Conservation (phyloP, 1,140 invertebrate genomes). For the Drosophila erecta region DNA sequence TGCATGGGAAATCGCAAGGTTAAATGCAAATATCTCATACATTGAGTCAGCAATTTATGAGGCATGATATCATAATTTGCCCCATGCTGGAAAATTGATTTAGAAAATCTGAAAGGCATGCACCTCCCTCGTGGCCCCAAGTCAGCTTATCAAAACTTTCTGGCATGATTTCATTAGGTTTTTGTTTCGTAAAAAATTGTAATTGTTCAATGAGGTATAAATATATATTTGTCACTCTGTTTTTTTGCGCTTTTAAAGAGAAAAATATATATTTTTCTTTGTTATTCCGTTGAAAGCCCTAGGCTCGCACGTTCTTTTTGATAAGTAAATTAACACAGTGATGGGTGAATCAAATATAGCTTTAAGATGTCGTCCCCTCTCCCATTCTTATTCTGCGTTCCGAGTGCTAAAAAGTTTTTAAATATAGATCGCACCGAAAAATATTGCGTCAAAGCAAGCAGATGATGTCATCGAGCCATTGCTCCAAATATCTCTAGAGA, state of each 20-base stretch:
- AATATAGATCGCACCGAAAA: constrained; percentile 62
- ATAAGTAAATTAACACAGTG: constrained; percentile 8
- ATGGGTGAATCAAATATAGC: constrained; percentile 6
- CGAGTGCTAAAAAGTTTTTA: constrained; percentile 51
- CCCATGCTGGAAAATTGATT: constrained; percentile 27
- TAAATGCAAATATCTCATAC: constrained; percentile 54
- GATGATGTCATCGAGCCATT: constrained; percentile 73
- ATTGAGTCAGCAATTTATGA: constrained; percentile 26
- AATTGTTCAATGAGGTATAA: not conserved
- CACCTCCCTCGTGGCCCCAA: not conserved
- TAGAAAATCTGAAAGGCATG: constrained; percentile 11
- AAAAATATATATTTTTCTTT: not conserved
- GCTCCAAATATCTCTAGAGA: constrained; percentile 62
- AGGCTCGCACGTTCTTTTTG: constrained; percentile 5
- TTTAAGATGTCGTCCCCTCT: constrained; percentile 1
- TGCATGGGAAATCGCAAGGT: constrained; percentile 32
- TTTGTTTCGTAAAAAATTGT: not conserved
- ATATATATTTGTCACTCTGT: too few relatives aligned
- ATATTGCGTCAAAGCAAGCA: constrained; percentile 65
- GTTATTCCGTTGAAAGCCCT: not conserved
- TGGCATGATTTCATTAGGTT: not conserved
- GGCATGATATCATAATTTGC: constrained; percentile 53
- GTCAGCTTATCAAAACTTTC: not conserved
- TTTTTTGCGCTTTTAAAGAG: too few relatives aligned
- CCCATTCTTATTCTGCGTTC: not conserved